These are phyloP conservation scores for Cynaeus angustus DNA, from an alignment of 2,888 invertebrate genomes.

Conservation along the genomic window DNA sequence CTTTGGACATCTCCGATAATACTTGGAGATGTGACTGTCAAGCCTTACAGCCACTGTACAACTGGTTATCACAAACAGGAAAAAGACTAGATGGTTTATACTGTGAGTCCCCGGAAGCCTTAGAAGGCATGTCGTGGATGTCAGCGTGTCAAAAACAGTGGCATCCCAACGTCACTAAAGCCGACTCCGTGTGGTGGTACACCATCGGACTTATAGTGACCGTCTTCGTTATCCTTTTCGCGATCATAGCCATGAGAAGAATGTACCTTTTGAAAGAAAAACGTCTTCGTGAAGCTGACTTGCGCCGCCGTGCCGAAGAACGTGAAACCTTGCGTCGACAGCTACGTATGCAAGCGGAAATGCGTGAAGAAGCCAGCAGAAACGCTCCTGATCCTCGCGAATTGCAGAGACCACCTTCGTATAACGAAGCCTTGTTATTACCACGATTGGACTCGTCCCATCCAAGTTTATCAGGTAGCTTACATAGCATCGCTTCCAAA, in stretches of 20 bases:
- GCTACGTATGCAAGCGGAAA: constrained; percentile 70
- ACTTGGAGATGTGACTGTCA: constrained; percentile 85
- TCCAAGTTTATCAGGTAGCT: constrained; percentile 70
- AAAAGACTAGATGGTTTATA: constrained; percentile 73
- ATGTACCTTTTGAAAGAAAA: constrained; percentile 74
- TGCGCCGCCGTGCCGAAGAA: constrained; percentile 75
- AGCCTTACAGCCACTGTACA: constrained; percentile 77
- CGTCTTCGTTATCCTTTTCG: constrained; percentile 74
- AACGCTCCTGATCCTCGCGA: constrained; percentile 82
- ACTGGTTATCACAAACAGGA: constrained; percentile 76
- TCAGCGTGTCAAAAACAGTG: constrained; percentile 79
- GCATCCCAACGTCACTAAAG: constrained; percentile 67
- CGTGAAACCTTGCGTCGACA: constrained; percentile 73
- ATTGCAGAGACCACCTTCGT: constrained; percentile 81
- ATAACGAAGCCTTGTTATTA: constrained; percentile 85
- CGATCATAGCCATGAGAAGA: constrained; percentile 74
- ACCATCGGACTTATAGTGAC: constrained; percentile 75
- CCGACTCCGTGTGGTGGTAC: constrained; percentile 75
- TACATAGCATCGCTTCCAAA: constrained; percentile 63
- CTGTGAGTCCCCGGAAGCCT: constrained; percentile 79
- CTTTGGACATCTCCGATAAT: constrained; percentile 80
- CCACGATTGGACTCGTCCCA: constrained; percentile 79
- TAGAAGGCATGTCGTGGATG: constrained; percentile 81
- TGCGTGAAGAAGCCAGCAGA: constrained; percentile 66
- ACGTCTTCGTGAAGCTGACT: constrained; percentile 68